Conservation (phyloP, 2,888 invertebrate species). For the Caenorhabditis panamensis region DNA sequence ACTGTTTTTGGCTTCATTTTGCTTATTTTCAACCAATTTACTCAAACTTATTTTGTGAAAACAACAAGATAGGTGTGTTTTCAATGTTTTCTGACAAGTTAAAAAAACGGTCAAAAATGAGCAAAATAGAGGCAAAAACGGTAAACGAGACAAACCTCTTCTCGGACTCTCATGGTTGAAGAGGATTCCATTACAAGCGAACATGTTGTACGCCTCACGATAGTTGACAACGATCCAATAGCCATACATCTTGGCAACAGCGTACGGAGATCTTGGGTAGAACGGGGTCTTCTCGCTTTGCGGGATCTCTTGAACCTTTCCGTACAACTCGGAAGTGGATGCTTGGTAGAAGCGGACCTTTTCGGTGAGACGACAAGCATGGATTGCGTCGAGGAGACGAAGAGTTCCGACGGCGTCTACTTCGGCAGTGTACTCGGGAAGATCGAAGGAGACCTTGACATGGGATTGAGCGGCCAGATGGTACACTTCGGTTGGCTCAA, state of each 20-base stretch:
- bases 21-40: too few relatives aligned
- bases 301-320: constrained; percentile 93
- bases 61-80: too few relatives aligned
- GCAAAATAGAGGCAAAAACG: too few relatives aligned
- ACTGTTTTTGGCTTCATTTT: too few relatives aligned
- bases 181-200: constrained; percentile 94
- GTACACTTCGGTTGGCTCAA: constrained; percentile 93
- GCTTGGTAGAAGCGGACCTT: constrained; percentile 90
- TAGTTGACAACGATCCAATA: constrained; percentile 97
- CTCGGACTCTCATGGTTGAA: constrained; percentile 97
- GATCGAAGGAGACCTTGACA: constrained; percentile 94
- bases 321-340: constrained; percentile 95
- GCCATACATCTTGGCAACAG: constrained; percentile 95
- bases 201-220: constrained; percentile 94
- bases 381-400: constrained; percentile 91
- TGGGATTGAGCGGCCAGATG: constrained; percentile 99
- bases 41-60: too few relatives aligned
- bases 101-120: too few relatives aligned
- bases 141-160: too few relatives aligned
- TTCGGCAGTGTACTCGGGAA: constrained; percentile 98
- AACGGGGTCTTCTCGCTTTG: constrained; percentile 96
- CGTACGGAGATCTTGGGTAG: constrained; percentile 96
- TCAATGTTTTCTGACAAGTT: too few relatives aligned
- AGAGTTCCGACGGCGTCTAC: constrained; percentile 96
- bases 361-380: constrained; percentile 90